Evolutionary conservation across 2,113 vertebrate genomes (phyloP), one percentile per base, ranked within the genome.

Genomic region (Brachyhypopomus occidentalis): DNA sequence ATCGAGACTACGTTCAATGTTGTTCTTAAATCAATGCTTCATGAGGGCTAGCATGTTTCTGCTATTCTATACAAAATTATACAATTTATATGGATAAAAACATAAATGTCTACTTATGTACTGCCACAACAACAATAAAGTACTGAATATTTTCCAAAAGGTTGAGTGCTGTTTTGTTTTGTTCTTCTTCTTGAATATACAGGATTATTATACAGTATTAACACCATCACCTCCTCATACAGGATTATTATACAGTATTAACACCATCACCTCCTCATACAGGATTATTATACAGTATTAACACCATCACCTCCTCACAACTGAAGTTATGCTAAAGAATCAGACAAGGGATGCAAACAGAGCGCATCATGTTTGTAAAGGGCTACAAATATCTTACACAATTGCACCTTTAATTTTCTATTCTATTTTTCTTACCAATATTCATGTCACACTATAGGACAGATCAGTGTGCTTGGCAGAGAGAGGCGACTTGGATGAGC

Each of bases 41-140:
- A 92, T 91, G 92, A 93, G 92, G 92, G 92, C 92, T 93, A 93
- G 93, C 93, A 94, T 93, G 93, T 90, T 89, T 92, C 91, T 91
- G 91, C 91, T 92, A 89, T 89, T 81, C 88, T 91, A 89, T 89
- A 92, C 89, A 88, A 81, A 91, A 84, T 84, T 84, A 90, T 88
- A 90, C 85, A 88, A 88, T 93, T 92, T 94, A 88, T 93, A 92
- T 92, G 86, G 84, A 79, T 79, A 70, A 89, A 90, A 90, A 86
- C 25, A 64, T 91, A 91, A 85, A 91, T 88, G 91, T 91, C 84
- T 91, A 91, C 90, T 91, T 90, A 92, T 91, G 91, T 93, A 93
- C 91, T 78, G 88, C 83, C 87, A 89, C 75, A 82, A 78, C 87
- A 91, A 88, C 86, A 93, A 92, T 92, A 91, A 90, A 93, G 84